These are phyloP conservation scores for Musca domestica DNA, from an alignment of 1,140 invertebrate species.

Conservation along the genomic window DNA sequence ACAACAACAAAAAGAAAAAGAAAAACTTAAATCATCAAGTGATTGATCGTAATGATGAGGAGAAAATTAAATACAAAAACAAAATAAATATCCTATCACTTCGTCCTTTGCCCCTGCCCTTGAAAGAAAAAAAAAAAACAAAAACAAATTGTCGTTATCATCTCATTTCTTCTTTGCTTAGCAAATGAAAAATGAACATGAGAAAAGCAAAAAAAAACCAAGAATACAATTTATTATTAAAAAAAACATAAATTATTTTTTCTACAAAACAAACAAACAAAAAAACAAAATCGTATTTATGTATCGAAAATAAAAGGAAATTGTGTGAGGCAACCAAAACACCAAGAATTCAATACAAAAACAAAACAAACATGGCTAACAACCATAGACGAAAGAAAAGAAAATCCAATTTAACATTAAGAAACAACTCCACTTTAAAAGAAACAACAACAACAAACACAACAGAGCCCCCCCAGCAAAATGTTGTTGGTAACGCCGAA, in stretches of 20 bases:
- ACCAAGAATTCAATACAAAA: conserved; percentile 12
- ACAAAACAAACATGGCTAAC: conserved; percentile 1
- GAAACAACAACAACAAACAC: no score
- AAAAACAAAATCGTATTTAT: conserved; percentile 19
- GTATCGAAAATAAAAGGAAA: conserved; percentile 12
- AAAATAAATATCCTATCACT: background rate
- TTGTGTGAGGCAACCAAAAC: conserved; percentile 20
- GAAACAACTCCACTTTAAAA: no score
- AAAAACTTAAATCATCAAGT: conserved; percentile 4
- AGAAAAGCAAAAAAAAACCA: background rate
- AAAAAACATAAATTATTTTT: conserved; percentile 22
- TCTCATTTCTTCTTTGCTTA: conserved; percentile 22
- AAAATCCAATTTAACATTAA: background rate
- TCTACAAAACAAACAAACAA: conserved; percentile 16
- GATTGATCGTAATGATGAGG: conserved; percentile 12
- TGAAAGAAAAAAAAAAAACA: no score
- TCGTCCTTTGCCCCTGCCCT: conserved; percentile 7
- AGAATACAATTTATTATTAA: conserved; percentile 10
- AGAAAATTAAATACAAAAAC: background rate
- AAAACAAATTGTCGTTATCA: conserved; percentile 13
- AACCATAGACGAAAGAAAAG: conserved; percentile 4
- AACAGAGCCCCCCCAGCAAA: no score
- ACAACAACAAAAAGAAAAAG: no score
- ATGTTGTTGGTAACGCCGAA: background rate
- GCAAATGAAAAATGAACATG: conserved; percentile 3